Evolutionary conservation across 2,888 invertebrate genomes (phyloP).

Genomic region (Scaptomyza caliginosa): DNA sequence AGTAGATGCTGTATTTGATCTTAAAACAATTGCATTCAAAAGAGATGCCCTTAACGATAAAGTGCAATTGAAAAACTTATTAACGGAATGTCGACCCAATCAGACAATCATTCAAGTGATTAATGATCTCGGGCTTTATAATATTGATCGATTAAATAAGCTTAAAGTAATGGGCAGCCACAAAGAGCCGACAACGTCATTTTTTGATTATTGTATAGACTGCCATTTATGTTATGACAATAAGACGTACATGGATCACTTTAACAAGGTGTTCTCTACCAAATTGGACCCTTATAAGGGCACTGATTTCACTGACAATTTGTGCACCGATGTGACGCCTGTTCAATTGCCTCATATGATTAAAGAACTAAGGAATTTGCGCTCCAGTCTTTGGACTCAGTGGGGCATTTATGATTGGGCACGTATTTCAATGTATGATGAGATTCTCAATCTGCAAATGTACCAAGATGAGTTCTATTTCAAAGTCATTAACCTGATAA

Average conservation of each 20-base stretch:
- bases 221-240: accelerated
- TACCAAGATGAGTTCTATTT: slow-evolving; percentile 86
- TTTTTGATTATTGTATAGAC: slow-evolving; percentile 6
- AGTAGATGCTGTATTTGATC: not conserved
- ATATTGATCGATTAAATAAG: slow-evolving; percentile 21
- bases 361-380: slow-evolving; percentile 27
- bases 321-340: slow-evolving; percentile 44
- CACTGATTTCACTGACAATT: slow-evolving; percentile 4
- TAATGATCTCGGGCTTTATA: not conserved
- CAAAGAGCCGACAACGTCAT: not conserved
- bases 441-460: slow-evolving; percentile 85
- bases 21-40: not conserved
- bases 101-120: not conserved
- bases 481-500: slow-evolving; percentile 27
- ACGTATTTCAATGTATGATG: slow-evolving; percentile 44
- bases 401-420: slow-evolving; percentile 57
- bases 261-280: not conserved
- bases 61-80: not conserved
- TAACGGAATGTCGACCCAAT: not conserved
- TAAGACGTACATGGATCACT: accelerated
- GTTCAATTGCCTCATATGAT: slow-evolving; percentile 39
- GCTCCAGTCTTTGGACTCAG: slow-evolving; percentile 42
- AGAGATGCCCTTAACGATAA: not conserved
- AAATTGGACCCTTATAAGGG: slow-evolving; percentile 36
- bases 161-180: slow-evolving; percentile 19